Percentiles rank a stretch among this genome's conserved stretches.
These are phyloP conservation scores for Chelonia mydas DNA, from an alignment of 2,797 vertebrate species.

Conservation along the genomic window DNA sequence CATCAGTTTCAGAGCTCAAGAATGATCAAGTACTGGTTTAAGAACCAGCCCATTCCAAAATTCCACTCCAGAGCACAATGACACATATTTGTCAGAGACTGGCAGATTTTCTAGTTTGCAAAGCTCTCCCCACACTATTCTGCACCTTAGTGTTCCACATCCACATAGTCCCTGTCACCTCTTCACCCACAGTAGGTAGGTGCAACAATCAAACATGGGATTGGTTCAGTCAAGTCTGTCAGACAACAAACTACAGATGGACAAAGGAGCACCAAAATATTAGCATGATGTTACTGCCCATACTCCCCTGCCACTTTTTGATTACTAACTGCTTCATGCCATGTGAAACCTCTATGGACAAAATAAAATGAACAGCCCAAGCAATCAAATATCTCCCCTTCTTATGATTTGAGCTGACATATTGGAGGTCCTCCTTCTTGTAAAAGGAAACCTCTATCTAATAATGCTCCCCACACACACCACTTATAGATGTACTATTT, in stretches of 20 bases:
- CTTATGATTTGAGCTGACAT: neutral
- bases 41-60: neutral
- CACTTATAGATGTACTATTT: neutral
- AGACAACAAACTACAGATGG: neutral
- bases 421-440: neutral
- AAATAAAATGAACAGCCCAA: neutral
- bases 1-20: neutral
- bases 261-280: neutral
- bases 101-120: neutral
- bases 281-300: neutral
- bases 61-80: neutral
- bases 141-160: neutral
- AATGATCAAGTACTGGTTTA: neutral
- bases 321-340: neutral
- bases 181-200: neutral
- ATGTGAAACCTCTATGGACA: neutral
- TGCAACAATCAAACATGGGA: neutral
- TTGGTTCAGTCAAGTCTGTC: neutral
- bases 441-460: neutral
- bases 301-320: accelerated
- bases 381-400: neutral
- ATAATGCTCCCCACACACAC: neutral
- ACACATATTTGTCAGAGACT: neutral
- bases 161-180: neutral
- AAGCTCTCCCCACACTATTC: neutral